phyloP scores from a whole-genome alignment of 2,113 vertebrate genomes.

The Phainopepla nitens region DNA sequence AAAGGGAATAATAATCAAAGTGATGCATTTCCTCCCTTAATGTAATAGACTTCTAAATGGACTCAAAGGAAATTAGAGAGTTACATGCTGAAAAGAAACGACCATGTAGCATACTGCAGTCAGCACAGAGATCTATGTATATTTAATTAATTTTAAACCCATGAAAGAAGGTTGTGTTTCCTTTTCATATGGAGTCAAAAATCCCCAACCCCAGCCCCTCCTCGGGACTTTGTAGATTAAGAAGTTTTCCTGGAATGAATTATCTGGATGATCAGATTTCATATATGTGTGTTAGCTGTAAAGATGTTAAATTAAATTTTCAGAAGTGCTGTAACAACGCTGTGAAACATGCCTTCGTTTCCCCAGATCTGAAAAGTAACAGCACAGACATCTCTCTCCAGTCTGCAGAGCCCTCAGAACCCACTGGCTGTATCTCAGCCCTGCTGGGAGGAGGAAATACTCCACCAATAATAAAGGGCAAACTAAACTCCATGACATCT shows the following conservation, averaged over 20 bases:
- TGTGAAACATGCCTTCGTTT: not conserved
- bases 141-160: not conserved
- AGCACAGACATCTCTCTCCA: not conserved
- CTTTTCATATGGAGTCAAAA: not conserved
- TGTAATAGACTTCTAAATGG: not conserved
- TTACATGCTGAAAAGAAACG: not conserved
- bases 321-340: not conserved
- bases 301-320: not conserved
- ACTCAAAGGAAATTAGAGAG: slow-evolving; percentile 7
- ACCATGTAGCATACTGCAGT: not conserved
- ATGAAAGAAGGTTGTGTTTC: not conserved
- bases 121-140: not conserved
- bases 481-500: not conserved
- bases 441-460: not conserved
- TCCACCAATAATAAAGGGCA: not conserved
- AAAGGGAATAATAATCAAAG: not conserved
- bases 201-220: accelerated
- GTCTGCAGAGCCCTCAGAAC: not conserved
- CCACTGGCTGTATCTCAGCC: not conserved
- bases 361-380: not conserved
- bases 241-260: not conserved
- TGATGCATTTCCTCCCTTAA: not conserved
- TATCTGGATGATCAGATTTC: not conserved
- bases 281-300: not conserved
- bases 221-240: not conserved